Percentiles rank a stretch among this genome's conserved stretches.
Evolutionary conservation across 1,140 invertebrate genomes (phyloP).

Genomic region (Solen grandis): DNA sequence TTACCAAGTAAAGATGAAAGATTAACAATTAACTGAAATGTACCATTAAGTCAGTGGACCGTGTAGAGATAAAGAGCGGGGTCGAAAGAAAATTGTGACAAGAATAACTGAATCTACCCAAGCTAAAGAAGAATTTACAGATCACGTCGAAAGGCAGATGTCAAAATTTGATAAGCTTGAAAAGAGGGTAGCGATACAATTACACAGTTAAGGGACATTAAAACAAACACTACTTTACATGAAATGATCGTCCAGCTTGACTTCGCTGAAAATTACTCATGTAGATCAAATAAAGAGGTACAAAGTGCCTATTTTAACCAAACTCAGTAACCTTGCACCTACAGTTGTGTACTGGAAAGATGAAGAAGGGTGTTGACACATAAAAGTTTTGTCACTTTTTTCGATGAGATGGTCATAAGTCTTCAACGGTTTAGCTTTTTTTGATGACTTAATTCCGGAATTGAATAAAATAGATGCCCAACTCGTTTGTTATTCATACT

Average conservation of each 20-base stretch:
- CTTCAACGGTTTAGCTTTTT: conserved; percentile 40
- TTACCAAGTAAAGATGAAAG: background rate
- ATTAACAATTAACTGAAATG: background rate
- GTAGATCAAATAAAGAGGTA: background rate
- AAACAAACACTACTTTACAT: conserved; percentile 1
- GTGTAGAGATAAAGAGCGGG: conserved; percentile 22
- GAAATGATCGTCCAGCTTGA: conserved; percentile 6
- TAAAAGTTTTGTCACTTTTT: conserved; percentile 42
- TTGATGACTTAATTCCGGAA: conserved; percentile 20
- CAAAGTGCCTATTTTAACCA: conserved; percentile 51
- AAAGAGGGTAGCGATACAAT: background rate
- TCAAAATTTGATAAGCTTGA: background rate
- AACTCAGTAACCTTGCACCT: conserved; percentile 42
- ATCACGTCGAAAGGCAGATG: background rate
- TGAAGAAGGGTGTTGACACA: conserved; percentile 5
- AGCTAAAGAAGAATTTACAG: background rate
- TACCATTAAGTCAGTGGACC: conserved; percentile 20
- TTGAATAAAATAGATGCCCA: conserved; percentile 17
- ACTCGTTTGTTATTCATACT: conserved; percentile 57
- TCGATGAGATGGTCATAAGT: conserved; percentile 33
- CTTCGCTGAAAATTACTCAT: conserved; percentile 7
- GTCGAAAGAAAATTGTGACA: conserved; percentile 25
- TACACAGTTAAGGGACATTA: background rate
- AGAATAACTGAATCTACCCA: conserved; percentile 4
- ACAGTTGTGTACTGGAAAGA: conserved; percentile 28